Evolutionary conservation across 2,113 vertebrate genomes (phyloP).

Genomic region (Geococcyx californianus): DNA sequence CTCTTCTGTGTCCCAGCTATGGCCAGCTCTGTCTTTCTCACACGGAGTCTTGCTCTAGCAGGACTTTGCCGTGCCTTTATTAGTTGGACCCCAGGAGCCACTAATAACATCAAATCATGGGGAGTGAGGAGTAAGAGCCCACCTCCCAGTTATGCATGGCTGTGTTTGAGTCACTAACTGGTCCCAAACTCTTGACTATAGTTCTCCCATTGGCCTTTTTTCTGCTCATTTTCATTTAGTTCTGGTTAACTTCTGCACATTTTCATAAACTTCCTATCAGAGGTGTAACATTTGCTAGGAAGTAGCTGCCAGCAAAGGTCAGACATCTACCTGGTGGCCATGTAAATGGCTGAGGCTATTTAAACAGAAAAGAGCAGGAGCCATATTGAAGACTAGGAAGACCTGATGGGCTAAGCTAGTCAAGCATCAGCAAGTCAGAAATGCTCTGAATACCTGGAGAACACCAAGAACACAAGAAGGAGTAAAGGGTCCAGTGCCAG

Average conservation of each 20-base stretch:
- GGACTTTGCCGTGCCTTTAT: rapidly evolving
- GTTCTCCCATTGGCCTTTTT: not conserved
- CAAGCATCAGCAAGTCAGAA: not conserved
- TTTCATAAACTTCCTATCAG: not conserved
- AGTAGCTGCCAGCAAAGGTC: not conserved
- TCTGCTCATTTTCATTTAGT: not conserved
- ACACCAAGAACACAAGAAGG: not conserved
- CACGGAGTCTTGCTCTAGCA: not conserved
- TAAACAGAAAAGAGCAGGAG: not conserved
- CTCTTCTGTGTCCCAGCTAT: not conserved
- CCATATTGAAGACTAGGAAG: not conserved
- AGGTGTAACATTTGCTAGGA: not conserved
- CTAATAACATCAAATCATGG: not conserved
- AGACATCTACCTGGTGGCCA: not conserved
- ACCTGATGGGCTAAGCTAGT: not conserved
- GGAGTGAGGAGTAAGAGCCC: not conserved
- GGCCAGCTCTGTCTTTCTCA: not conserved
- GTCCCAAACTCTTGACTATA: not conserved
- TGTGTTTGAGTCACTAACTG: not conserved
- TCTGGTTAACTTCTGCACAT: not conserved
- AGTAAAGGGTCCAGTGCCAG: not conserved
- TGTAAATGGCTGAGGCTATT: not conserved
- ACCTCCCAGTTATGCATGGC: not conserved
- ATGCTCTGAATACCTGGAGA: not conserved
- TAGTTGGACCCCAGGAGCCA: not conserved